phyloP scores from a whole-genome alignment of 2,888 invertebrate species.

The Nesidiocoris tenuis region DNA sequence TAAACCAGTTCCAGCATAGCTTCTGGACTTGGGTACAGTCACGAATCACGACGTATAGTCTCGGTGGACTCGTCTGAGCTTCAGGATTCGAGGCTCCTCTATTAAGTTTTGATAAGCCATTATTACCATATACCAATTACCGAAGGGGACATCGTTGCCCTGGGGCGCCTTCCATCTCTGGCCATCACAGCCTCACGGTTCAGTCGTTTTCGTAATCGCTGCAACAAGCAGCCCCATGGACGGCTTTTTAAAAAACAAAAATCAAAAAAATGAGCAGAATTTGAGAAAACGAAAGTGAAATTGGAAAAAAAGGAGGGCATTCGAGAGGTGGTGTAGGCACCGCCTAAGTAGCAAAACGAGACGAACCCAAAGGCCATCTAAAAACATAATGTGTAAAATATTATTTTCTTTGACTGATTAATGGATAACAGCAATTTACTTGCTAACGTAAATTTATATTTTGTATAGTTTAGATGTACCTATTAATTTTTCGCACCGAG shows the following conservation, averaged over 20 bases:
- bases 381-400: no score
- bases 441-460: no score
- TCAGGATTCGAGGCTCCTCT: constrained; percentile 25
- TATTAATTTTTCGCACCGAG: no score
- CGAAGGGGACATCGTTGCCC: constrained; percentile 40
- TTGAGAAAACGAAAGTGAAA: no score
- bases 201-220: constrained; percentile 7
- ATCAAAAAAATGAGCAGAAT: constrained; percentile 19
- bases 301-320: no score
- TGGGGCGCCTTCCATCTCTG: constrained; percentile 31
- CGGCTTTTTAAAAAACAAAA: neutral
- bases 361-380: no score
- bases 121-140: constrained; percentile 49
- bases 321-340: no score
- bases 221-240: constrained; percentile 6
- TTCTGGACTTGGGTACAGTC: constrained; percentile 47
- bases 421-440: no score
- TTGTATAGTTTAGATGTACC: no score
- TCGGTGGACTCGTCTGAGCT: neutral
- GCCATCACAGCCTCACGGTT: neutral
- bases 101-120: constrained; percentile 49
- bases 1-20: constrained; percentile 44
- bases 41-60: constrained; percentile 27
- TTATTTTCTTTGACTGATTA: no score
- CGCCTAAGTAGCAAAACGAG: no score